phyloP scores from a whole-genome alignment of 1,140 invertebrate species.

The Rhagoletis pomonella region DNA sequence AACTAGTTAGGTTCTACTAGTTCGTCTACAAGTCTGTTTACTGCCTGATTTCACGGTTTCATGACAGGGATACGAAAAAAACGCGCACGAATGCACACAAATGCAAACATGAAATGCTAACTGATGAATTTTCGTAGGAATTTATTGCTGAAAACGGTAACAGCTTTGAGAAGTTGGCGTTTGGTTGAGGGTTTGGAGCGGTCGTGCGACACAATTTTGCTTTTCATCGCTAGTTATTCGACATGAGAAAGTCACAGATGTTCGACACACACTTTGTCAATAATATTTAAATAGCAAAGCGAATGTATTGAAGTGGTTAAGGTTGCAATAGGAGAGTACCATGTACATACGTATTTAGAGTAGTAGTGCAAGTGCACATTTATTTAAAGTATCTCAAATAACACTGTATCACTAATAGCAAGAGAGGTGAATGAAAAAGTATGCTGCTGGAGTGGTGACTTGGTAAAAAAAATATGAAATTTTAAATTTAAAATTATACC shows the following conservation, averaged over 20 bases:
- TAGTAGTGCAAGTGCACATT: neutral
- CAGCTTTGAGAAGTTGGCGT: neutral
- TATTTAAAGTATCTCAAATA: neutral
- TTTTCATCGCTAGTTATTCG: neutral
- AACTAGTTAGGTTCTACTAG: too few relatives aligned
- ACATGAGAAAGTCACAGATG: constrained; percentile 33
- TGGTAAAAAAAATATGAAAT: too few relatives aligned
- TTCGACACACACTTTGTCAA: neutral
- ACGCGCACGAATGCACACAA: too few relatives aligned
- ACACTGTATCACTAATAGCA: neutral
- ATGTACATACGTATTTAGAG: neutral
- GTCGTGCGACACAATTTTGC: constrained; percentile 28
- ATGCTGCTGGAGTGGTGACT: too few relatives aligned
- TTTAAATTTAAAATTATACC: too few relatives aligned
- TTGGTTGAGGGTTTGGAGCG: neutral
- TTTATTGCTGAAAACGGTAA: neutral
- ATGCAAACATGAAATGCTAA: neutral
- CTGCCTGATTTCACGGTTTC: too few relatives aligned
- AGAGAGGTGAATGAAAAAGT: neutral
- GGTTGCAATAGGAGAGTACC: neutral
- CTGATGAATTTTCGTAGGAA: neutral
- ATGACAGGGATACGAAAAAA: too few relatives aligned
- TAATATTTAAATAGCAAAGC: neutral
- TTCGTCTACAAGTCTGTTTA: too few relatives aligned
- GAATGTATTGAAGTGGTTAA: neutral